A percentile compares a stretch with the other conserved stretches of the same genome.
phyloP scores from a whole-genome alignment of 2,888 invertebrate species.

The Cremastinae sp. region DNA sequence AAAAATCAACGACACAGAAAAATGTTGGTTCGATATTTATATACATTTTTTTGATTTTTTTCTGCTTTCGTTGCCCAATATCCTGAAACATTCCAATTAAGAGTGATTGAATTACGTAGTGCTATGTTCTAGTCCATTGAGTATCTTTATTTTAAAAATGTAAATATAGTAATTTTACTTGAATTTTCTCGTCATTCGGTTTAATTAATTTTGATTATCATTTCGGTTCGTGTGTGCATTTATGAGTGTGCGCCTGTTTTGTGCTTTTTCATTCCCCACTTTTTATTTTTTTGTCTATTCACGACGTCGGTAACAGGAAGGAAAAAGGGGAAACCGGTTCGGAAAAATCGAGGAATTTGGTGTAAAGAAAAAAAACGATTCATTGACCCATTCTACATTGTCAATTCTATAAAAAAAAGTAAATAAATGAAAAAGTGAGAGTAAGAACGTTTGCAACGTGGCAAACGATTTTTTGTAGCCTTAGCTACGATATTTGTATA shows the following conservation, averaged over 20 bases:
- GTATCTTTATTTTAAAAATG: constrained; percentile 13
- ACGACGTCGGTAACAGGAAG: constrained; percentile 22
- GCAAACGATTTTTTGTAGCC: constrained; percentile 7
- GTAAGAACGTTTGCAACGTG: constrained; percentile 6
- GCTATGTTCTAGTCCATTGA: constrained; percentile 38
- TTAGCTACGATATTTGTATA: constrained; percentile 10
- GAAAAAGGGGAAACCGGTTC: not conserved
- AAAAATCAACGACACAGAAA: no score
- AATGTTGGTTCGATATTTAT: no score
- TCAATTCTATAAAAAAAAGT: constrained; percentile 26
- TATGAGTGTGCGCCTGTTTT: constrained; percentile 36
- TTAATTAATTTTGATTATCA: constrained; percentile 20
- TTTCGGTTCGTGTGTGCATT: constrained; percentile 31
- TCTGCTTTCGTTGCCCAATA: constrained; percentile 17
- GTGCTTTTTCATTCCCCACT: constrained; percentile 50
- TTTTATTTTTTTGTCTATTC: constrained; percentile 17
- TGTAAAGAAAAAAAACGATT: not conserved
- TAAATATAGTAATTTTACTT: constrained; percentile 13
- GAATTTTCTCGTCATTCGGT: constrained; percentile 27
- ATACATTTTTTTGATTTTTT: not conserved
- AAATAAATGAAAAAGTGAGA: not conserved
- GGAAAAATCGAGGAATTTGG: constrained; percentile 13
- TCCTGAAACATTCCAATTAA: constrained; percentile 56
- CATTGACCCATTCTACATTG: constrained; percentile 39
- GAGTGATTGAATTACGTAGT: constrained; percentile 50